Evolutionary conservation across 2,113 vertebrate species (phyloP).

Genomic region (Oryzias javanicus): DNA sequence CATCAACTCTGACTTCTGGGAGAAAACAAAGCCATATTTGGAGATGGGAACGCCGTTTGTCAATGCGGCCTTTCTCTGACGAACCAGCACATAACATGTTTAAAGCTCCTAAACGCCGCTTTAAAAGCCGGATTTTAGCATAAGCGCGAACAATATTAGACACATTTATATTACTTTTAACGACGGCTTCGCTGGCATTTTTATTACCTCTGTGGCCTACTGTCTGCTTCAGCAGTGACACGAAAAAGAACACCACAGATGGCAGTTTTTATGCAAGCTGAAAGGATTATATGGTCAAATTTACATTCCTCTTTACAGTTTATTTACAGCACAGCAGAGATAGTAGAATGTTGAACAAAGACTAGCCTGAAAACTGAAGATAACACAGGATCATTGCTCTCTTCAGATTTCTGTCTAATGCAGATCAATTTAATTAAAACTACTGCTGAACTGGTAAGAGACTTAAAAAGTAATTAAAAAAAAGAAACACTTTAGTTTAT

Average conservation of each 20-base stretch:
- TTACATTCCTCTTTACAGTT: slow-evolving; percentile 4
- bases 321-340: neutral
- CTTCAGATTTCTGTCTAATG: neutral
- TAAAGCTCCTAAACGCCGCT: slow-evolving; percentile 15
- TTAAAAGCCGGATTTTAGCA: slow-evolving; percentile 13
- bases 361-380: neutral
- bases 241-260: slow-evolving; percentile 7
- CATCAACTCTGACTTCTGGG: no score
- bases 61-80: neutral
- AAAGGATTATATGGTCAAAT: slow-evolving; percentile 2
- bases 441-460: neutral
- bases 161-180: slow-evolving; percentile 27
- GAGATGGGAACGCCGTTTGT: neutral
- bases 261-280: slow-evolving; percentile 5
- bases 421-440: neutral
- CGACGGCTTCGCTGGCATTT: slow-evolving; percentile 25
- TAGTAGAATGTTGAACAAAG: neutral
- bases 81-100: slow-evolving; percentile 17
- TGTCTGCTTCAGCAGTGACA: slow-evolving; percentile 6
- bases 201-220: slow-evolving; percentile 22
- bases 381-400: neutral
- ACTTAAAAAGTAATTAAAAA: neutral
- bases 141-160: neutral
- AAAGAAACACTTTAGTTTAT: neutral
- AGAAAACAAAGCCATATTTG: neutral